These are phyloP conservation scores for Tenrec ecaudatus DNA, from an alignment of 2,113 vertebrate species.

Conservation along the genomic window DNA sequence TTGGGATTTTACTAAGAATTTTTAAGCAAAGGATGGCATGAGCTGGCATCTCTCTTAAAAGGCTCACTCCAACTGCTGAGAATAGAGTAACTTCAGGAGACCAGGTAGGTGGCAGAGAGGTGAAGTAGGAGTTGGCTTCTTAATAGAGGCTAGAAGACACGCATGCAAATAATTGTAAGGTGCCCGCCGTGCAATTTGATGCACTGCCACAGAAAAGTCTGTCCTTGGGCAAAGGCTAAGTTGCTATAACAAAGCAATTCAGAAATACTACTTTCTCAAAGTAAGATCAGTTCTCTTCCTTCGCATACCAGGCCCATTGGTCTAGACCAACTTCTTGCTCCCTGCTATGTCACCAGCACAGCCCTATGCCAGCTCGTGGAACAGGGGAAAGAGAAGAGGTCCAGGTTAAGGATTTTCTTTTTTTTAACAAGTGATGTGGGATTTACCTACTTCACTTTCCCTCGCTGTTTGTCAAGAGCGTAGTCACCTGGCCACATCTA, in stretches of 20 bases:
- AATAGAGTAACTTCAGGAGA: background rate
- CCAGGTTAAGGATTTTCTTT: background rate
- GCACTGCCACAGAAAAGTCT: background rate
- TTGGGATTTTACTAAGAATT: conserved; percentile 16
- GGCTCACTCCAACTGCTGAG: background rate
- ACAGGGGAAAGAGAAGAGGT: background rate
- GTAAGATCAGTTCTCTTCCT: background rate
- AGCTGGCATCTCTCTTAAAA: conserved; percentile 43
- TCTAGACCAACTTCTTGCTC: background rate
- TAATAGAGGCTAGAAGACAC: background rate
- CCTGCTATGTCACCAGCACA: background rate
- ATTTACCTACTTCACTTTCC: background rate
- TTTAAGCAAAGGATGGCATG: background rate
- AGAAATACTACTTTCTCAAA: background rate
- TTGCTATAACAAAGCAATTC: background rate
- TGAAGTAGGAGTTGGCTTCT: conserved; percentile 15
- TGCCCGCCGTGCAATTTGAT: background rate
- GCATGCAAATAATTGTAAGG: conserved; percentile 22
- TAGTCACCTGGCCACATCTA: conserved; percentile 8
- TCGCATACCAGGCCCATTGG: background rate
- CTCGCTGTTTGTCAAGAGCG: conserved; percentile 1
- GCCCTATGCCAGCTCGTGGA: too few relatives aligned
- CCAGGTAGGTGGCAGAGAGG: conserved; percentile 10
- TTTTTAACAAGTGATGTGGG: too few relatives aligned
- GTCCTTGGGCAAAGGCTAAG: conserved; percentile 22